phyloP scores from a whole-genome alignment of 2,113 vertebrate species.

The Cynopterus brachyotis region DNA sequence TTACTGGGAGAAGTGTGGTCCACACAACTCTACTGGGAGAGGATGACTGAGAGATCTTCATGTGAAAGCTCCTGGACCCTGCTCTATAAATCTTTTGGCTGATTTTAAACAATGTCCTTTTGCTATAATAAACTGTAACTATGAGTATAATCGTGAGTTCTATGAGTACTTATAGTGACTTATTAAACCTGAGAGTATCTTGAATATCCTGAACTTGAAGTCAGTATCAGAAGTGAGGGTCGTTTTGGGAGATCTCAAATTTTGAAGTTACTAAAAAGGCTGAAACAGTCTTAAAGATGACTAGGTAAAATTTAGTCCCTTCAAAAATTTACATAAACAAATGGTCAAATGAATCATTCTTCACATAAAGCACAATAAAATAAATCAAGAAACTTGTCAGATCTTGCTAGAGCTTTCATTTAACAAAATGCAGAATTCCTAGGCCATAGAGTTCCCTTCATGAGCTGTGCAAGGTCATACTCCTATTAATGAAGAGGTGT shows the following conservation, averaged over 20 bases:
- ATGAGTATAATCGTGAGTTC: background rate
- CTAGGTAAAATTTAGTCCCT: background rate
- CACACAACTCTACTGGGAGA: background rate
- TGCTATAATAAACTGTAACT: background rate
- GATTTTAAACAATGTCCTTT: background rate
- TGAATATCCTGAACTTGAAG: background rate
- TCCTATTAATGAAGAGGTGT: background rate
- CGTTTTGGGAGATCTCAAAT: background rate
- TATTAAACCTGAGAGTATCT: background rate
- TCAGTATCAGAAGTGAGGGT: background rate
- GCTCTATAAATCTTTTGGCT: background rate
- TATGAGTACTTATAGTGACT: background rate
- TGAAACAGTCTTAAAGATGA: background rate
- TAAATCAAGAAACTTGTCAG: background rate
- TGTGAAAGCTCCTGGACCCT: background rate
- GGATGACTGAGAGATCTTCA: background rate
- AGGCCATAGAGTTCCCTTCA: background rate
- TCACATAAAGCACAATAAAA: background rate
- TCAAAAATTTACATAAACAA: background rate
- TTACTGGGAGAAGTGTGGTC: background rate
- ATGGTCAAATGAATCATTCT: background rate
- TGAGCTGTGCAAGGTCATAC: background rate
- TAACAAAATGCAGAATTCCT: background rate
- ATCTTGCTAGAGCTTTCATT: background rate
- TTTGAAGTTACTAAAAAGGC: background rate